A percentile compares a stretch with the other conserved stretches of the same genome.
Evolutionary conservation across 2,888 invertebrate genomes (phyloP).

Genomic region (Melieria picta): DNA sequence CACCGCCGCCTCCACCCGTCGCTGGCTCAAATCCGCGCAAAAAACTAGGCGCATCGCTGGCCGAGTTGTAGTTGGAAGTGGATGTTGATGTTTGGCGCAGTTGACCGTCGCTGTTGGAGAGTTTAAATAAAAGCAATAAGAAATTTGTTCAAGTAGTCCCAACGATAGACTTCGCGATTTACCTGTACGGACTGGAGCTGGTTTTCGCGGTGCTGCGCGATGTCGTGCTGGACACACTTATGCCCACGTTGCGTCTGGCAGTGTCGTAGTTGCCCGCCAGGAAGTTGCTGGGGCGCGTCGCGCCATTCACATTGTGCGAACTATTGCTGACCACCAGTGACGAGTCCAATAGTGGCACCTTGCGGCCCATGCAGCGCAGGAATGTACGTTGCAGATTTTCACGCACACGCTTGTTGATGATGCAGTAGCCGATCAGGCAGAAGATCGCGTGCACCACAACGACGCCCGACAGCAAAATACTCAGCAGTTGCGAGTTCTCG

Average conservation of each 20-base stretch:
- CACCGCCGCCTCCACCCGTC: constrained; percentile 50
- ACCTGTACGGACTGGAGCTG: constrained; percentile 91
- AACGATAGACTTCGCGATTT: constrained; percentile 33
- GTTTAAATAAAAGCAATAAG: neutral
- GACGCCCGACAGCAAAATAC: constrained; percentile 80
- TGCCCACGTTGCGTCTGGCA: constrained; percentile 82
- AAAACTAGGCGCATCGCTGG: constrained; percentile 80
- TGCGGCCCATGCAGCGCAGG: constrained; percentile 81
- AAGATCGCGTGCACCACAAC: constrained; percentile 84
- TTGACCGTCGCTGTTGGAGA: constrained; percentile 76
- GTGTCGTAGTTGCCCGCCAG: constrained; percentile 68
- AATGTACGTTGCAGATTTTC: constrained; percentile 73
- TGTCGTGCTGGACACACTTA: constrained; percentile 94
- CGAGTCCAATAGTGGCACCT: constrained; percentile 81
- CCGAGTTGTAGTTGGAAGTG: constrained; percentile 87
- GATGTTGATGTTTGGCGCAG: constrained; percentile 85
- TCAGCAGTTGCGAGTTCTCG: constrained; percentile 77
- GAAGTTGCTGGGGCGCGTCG: constrained; percentile 59
- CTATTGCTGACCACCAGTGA: constrained; percentile 79
- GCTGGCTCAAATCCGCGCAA: constrained; percentile 69
- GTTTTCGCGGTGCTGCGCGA: constrained; percentile 95
- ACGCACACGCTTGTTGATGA: constrained; percentile 85
- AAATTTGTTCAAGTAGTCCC: neutral
- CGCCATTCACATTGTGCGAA: constrained; percentile 77
- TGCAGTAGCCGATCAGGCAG: constrained; percentile 86